Evolutionary conservation across 1,140 invertebrate genomes (phyloP).

Genomic region (Schlechtendalia chinensis): DNA sequence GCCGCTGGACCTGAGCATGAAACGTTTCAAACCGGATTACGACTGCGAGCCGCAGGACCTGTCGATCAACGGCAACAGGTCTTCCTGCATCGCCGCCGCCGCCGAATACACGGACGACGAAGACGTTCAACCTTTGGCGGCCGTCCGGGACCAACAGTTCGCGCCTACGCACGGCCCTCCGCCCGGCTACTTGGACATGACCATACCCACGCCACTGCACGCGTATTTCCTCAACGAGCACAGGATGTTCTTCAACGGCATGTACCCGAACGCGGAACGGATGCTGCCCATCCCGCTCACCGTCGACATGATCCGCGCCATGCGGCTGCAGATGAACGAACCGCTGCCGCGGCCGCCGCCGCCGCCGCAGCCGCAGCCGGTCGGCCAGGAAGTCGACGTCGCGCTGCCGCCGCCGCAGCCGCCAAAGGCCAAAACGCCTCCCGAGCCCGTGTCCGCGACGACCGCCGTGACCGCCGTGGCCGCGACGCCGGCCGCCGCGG

Average conservation of each 20-base stretch:
- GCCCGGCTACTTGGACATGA: conserved; percentile 6
- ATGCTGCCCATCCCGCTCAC: conserved; percentile 50
- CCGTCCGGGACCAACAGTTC: conserved; percentile 54
- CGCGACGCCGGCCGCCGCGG: neutral
- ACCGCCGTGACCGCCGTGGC: neutral
- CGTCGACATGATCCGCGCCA: conserved; percentile 51
- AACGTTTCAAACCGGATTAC: conserved; percentile 42
- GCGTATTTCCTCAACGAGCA: conserved; percentile 43
- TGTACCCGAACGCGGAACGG: conserved; percentile 32
- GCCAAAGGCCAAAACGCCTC: neutral
- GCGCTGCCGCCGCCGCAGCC: neutral
- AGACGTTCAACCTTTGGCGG: neutral
- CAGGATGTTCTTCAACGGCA: conserved; percentile 41
- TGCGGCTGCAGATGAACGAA: conserved; percentile 50
- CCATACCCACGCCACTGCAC: conserved; percentile 28
- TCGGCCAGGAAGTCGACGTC: neutral
- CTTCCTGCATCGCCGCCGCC: neutral
- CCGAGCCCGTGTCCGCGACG: neutral
- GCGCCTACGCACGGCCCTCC: conserved; percentile 56
- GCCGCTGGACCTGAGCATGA: conserved; percentile 42
- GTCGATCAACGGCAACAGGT: conserved; percentile 63
- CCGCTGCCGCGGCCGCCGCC: neutral
- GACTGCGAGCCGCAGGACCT: conserved; percentile 67
- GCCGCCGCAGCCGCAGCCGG: too few relatives aligned
- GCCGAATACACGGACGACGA: conserved; percentile 4